Conservation (phyloP, 2,888 invertebrate genomes). For the Drosophila affinis region DNA sequence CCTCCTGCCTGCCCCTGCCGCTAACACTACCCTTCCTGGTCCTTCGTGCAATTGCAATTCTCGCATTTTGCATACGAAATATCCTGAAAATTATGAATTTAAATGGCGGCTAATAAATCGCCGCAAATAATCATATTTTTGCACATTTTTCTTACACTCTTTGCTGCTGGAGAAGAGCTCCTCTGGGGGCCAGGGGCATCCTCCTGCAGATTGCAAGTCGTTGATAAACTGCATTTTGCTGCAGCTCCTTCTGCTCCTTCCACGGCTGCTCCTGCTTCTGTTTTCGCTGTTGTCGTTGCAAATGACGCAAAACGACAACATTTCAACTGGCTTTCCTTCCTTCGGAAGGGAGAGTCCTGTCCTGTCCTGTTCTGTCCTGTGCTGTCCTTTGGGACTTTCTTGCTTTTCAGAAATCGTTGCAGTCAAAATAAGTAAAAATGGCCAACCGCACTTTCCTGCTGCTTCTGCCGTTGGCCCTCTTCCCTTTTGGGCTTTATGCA, state of each 20-base stretch:
- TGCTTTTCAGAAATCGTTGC: constrained; percentile 25
- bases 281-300: constrained; percentile 52
- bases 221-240: constrained; percentile 79
- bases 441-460: constrained; percentile 13
- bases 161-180: constrained; percentile 1
- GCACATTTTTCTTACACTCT: constrained; percentile 28
- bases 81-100: constrained; percentile 79
- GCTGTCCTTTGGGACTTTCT: neutral
- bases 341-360: constrained; percentile 16
- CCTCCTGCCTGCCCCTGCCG: neutral
- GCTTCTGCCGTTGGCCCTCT: neutral
- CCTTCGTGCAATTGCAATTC: constrained; percentile 66
- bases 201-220: constrained; percentile 66
- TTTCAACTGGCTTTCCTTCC: constrained; percentile 37
- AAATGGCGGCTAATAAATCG: constrained; percentile 80
- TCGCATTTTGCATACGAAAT: constrained; percentile 58
- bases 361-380: neutral
- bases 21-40: constrained; percentile 3
- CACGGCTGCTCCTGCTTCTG: neutral
- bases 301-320: constrained; percentile 60
- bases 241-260: constrained; percentile 21
- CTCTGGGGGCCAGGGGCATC: constrained; percentile 26
- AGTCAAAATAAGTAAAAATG: constrained; percentile 52
- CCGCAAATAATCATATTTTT: constrained; percentile 51
- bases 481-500: constrained; percentile 29